Evolutionary conservation across 2,797 vertebrate genomes (phyloP).

Genomic region (Gymnoscopelus braueri): DNA sequence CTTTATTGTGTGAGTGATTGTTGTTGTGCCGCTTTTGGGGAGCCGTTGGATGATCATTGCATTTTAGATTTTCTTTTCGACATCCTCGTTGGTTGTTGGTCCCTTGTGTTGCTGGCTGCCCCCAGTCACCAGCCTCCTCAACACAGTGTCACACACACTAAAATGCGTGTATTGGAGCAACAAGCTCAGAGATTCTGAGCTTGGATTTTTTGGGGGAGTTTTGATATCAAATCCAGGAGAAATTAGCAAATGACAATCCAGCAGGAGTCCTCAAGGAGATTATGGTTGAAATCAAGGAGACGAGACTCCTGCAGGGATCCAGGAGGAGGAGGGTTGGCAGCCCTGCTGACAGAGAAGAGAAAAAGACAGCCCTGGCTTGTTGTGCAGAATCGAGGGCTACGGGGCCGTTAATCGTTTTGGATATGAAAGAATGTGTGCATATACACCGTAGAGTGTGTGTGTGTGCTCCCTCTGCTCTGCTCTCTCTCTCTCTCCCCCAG

Average conservation of each 20-base stretch:
- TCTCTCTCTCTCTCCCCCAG: constrained; percentile 24
- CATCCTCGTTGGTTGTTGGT: constrained; percentile 59
- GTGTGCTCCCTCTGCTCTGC: constrained; percentile 19
- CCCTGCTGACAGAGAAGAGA: too few relatives aligned
- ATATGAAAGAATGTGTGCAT: constrained; percentile 47
- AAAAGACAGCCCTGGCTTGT: constrained; percentile 31
- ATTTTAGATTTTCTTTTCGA: constrained; percentile 63
- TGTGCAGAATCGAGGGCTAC: not conserved
- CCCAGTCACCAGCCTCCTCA: constrained; percentile 9
- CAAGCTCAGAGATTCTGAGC: constrained; percentile 9
- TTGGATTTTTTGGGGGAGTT: too few relatives aligned
- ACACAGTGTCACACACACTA: constrained; percentile 23
- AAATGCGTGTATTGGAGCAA: not conserved
- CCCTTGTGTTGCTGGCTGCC: constrained; percentile 41
- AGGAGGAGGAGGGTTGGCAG: too few relatives aligned
- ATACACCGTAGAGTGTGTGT: constrained; percentile 21
- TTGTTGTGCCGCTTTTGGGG: constrained; percentile 7
- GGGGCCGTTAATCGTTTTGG: constrained; percentile 52
- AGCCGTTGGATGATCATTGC: constrained; percentile 30
- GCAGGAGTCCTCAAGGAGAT: too few relatives aligned
- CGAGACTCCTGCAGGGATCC: too few relatives aligned
- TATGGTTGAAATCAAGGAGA: too few relatives aligned
- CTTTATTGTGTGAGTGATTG: constrained; percentile 10
- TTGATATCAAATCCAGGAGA: too few relatives aligned
- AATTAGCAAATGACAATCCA: too few relatives aligned